These are phyloP conservation scores for Tetramorium bicarinatum DNA, from an alignment of 2,888 invertebrate species.

Conservation along the genomic window DNA sequence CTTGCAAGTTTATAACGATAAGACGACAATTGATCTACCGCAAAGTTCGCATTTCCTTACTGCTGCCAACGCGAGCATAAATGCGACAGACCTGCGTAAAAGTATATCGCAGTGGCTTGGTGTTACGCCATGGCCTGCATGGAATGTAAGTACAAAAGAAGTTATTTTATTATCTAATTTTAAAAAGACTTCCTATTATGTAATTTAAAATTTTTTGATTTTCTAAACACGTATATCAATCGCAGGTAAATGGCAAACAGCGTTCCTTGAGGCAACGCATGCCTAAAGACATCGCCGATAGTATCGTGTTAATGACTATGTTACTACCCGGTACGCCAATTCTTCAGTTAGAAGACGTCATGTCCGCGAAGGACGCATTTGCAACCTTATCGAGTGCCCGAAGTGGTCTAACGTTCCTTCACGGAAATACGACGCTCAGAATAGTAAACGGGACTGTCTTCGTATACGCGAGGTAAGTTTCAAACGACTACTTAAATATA, in stretches of 20 bases:
- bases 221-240: conserved; percentile 27
- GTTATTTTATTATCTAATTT: neutral
- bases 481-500: neutral
- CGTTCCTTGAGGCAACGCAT: conserved; percentile 78
- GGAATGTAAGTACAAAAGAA: conserved; percentile 86
- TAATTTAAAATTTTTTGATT: neutral
- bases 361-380: conserved; percentile 81
- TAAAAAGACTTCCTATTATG: neutral
- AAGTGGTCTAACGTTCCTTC: conserved; percentile 89
- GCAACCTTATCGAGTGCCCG: conserved; percentile 86
- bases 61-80: conserved; percentile 72
- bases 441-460: conserved; percentile 88
- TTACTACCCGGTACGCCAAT: conserved; percentile 94
- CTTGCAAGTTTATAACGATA: conserved; percentile 79
- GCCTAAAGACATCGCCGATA: conserved; percentile 87
- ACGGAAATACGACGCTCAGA: conserved; percentile 87
- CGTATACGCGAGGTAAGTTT: conserved; percentile 90
- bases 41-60: conserved; percentile 80
- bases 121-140: conserved; percentile 86
- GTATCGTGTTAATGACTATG: conserved; percentile 89
- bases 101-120: conserved; percentile 72
- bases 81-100: conserved; percentile 73
- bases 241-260: conserved; percentile 79
- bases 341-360: conserved; percentile 84
- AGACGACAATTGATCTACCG: conserved; percentile 80